Evolutionary conservation across 2,113 vertebrate genomes (phyloP).

Genomic region (Athene cunicularia): DNA sequence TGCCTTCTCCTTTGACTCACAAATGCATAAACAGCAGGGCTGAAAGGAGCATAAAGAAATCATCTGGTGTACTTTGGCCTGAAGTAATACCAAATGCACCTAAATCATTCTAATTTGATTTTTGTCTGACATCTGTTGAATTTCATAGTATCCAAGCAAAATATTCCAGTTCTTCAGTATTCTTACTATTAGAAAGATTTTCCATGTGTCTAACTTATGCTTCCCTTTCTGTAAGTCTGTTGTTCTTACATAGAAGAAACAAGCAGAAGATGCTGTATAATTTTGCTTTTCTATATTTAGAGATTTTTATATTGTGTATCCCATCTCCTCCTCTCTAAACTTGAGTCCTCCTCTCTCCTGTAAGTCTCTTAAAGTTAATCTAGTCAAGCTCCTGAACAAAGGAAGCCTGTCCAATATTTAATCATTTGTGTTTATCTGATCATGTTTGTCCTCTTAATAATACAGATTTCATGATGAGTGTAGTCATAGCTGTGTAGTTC

Average conservation of each 20-base stretch:
- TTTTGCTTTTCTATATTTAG: background rate
- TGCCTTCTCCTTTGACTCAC: background rate
- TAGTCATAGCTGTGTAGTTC: background rate
- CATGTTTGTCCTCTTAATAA: background rate
- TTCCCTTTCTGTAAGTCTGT: background rate
- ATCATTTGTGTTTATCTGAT: background rate
- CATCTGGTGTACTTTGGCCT: background rate
- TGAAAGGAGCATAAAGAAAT: slow-evolving; percentile 12
- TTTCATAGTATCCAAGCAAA: background rate
- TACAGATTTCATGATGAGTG: background rate
- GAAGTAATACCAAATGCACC: background rate
- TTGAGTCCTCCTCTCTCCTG: background rate
- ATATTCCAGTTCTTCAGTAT: background rate
- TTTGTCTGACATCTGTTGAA: background rate
- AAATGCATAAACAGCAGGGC: background rate
- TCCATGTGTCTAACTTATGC: rapidly evolving
- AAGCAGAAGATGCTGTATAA: background rate
- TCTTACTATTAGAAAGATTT: background rate
- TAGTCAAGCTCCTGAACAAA: background rate
- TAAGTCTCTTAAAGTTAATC: background rate
- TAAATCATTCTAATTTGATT: slow-evolving; percentile 1
- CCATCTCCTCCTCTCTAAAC: background rate
- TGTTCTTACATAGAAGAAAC: background rate
- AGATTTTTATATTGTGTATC: background rate
- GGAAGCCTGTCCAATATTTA: background rate